Evolutionary conservation across 1,140 invertebrate genomes (phyloP), one percentile per base, ranked within the genome.

Genomic region (Panagrolaimus sp.): DNA sequence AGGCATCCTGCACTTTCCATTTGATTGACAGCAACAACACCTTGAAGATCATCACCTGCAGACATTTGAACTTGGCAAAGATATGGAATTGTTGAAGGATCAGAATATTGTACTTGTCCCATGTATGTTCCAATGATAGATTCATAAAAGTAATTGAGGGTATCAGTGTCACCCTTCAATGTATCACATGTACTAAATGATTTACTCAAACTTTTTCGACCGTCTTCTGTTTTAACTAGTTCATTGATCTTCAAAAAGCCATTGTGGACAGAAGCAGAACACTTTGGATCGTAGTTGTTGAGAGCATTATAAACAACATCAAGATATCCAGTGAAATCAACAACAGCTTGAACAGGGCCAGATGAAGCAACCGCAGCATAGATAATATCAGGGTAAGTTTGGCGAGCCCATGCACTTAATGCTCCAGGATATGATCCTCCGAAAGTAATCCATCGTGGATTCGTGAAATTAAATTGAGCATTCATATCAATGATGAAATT

Each of bases 361-460:
- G 91, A 93, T 0, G 90, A 88, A n/a, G 91, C 92, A 7, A 96
- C 88, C 45, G 92, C 88, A 1, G 83, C 89, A 83, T 91, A 85
- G 1, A 94, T 88, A 6, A 95, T 85, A 85, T 95, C 89, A 3
- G 93, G 92, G 85, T 94, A 96, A 84, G 94, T 95, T 9, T 89
- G 82, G 65, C 93, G 85, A 64, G 91, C 86, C 93, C 93, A 96
- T 8, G 92, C 93, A 15, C 92, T 90, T 48, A 96, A 84, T 2
- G 58, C 80, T 63, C 93, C 77, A 21, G 75, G 43, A 84, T 96
- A 96, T 0, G 91, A 94, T 1, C 93, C 93, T 38, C 94, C 93
- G 84, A 96, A 94, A 1, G 89, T 89, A 70, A 96, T 89, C 90
- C 92, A 94, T 85, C 91, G 92, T n/a, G 79, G 71, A 43, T 80